Conservation (phyloP, 1,140 invertebrate species). For the Caenorhabditis elegans region DNA sequence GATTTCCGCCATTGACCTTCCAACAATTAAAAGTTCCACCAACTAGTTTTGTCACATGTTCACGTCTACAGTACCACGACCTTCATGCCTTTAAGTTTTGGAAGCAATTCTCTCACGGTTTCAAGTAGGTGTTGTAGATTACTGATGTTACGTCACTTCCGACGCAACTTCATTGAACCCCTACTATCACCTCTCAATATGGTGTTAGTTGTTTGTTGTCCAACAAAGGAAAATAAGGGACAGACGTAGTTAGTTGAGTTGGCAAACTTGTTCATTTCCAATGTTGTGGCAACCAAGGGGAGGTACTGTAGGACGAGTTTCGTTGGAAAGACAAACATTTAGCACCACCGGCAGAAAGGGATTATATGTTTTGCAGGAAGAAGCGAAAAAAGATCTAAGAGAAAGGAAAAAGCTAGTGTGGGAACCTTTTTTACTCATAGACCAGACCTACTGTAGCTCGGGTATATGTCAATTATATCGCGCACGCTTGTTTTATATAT, state of each 20-base stretch:
- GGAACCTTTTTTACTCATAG: background rate
- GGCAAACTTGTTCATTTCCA: background rate
- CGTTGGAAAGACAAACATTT: constrained; percentile 8
- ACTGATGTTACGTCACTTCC: constrained; percentile 24
- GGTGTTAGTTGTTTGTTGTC: constrained; percentile 19
- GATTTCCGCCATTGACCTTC: background rate
- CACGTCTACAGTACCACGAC: background rate
- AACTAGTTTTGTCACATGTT: constrained; percentile 1
- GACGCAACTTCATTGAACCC: background rate
- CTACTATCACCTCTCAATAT: constrained; percentile 11
- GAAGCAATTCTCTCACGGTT: background rate
- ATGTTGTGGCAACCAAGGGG: background rate
- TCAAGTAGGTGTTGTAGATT: constrained; percentile 31
- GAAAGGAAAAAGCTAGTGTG: constrained; percentile 13
- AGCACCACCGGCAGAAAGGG: background rate
- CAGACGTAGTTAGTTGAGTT: background rate
- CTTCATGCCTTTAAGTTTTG: no score
- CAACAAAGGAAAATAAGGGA: constrained; percentile 7
- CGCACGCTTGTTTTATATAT: constrained; percentile 23
- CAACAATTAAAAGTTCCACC: background rate
- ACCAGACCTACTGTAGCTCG: background rate
- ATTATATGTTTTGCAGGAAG: constrained; percentile 16
- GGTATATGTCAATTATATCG: background rate
- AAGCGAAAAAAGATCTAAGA: background rate
- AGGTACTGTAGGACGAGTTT: constrained; percentile 29